Percentiles rank a stretch among this genome's conserved stretches.
phyloP scores from a whole-genome alignment of 2,797 vertebrate species.

The Anabacerthia variegaticeps region DNA sequence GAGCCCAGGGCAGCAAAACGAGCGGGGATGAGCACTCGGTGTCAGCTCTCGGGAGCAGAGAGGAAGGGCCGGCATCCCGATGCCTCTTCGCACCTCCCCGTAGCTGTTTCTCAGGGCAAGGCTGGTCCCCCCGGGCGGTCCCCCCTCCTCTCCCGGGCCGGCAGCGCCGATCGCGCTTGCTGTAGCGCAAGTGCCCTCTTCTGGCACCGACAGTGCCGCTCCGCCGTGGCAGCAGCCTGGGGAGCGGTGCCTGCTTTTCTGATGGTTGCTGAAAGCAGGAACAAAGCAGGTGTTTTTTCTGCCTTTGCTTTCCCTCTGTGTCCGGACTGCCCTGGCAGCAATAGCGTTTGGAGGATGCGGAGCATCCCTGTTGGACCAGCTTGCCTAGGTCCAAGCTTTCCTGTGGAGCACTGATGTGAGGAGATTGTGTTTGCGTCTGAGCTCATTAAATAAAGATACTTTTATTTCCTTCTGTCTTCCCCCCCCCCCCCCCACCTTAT shows the following conservation, averaged over 20 bases:
- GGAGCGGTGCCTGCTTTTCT: not conserved
- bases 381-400: not conserved
- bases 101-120: not conserved
- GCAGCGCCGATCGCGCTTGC: conserved; percentile 6
- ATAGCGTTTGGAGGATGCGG: fast-evolving
- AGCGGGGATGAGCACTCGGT: not conserved
- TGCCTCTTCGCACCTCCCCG: not conserved
- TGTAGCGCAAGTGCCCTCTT: conserved; percentile 80
- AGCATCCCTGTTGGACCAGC: not conserved
- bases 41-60: not conserved
- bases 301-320: not conserved
- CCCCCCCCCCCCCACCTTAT: not conserved
- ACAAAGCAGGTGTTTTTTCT: conserved; percentile 12
- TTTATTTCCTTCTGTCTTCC: not conserved
- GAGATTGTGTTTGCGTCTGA: not conserved
- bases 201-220: conserved; percentile 57
- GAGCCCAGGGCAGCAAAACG: not conserved
- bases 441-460: not conserved
- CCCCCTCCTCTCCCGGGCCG: not conserved
- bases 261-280: not conserved
- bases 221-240: not conserved
- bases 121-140: not conserved
- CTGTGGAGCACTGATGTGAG: not conserved
- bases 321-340: not conserved
- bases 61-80: not conserved